Conservation (phyloP, 1,140 invertebrate species). For the Ephestia elutella region DNA sequence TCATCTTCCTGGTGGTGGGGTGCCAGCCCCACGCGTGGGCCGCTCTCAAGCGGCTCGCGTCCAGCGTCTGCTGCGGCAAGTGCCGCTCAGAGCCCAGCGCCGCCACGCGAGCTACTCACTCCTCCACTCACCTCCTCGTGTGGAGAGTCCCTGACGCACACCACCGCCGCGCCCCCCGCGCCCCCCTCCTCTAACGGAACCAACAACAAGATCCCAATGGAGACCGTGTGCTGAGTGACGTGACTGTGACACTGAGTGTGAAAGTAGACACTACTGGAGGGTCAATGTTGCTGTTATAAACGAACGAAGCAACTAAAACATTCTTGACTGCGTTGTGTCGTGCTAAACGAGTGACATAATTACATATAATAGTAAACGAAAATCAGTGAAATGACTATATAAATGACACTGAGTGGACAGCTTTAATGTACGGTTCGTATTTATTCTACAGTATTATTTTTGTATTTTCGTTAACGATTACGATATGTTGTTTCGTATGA, state of each 20-base stretch:
- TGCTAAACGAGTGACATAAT: background rate
- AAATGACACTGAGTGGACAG: background rate
- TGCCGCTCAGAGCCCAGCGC: constrained; percentile 54
- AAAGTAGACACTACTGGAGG: background rate
- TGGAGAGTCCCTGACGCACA: constrained; percentile 83
- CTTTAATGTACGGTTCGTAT: constrained; percentile 29
- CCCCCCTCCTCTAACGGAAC: constrained; percentile 76
- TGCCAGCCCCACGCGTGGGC: constrained; percentile 85
- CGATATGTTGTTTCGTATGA: constrained; percentile 17
- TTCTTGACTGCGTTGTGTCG: constrained; percentile 5
- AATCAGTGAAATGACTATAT: too few species aligned
- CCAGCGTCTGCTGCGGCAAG: constrained; percentile 76
- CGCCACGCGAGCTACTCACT: constrained; percentile 76
- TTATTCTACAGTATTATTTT: constrained; percentile 60
- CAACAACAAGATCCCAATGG: constrained; percentile 77
- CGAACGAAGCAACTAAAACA: too few species aligned
- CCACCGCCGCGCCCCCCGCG: constrained; percentile 81
- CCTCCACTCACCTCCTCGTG: constrained; percentile 84
- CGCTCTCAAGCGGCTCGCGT: constrained; percentile 46
- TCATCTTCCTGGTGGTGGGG: constrained; percentile 91
- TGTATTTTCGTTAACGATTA: constrained; percentile 33
- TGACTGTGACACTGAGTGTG: background rate
- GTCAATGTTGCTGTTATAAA: background rate
- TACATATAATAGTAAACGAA: background rate
- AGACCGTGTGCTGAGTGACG: constrained; percentile 72